Base-by-base conservation (phyloP, 2,888 invertebrate species). In the Meganola albula region DNA sequence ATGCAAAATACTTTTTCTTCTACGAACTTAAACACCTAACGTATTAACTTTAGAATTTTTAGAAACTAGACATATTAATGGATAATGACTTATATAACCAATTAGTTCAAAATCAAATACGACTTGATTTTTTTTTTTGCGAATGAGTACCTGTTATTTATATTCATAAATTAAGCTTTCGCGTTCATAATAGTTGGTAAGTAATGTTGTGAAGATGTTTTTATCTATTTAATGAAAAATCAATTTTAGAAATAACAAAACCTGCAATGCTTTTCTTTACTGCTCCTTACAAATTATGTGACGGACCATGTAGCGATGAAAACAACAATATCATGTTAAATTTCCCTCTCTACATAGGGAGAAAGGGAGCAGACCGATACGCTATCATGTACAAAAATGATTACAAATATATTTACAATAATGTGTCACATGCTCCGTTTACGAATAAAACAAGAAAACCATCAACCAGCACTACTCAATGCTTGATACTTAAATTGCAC, bases 271-370 rank as follows among this genome's bases (percentile, higher is more conserved):
- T 80, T 39, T 36, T 68, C 36, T 83, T 83, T 40, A 82, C 80
- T 27, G 80, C 80, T 11, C 80, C 82, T 7, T 78, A 67, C 45
- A 74, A 55, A 54, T 44, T 82, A 7, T 74, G 74, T 43, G 59
- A 69, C 7, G 70, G 71, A 9, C 66, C 59, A 12, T 70, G 67
- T 36, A 53, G 59, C 0, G 38, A 21, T 16, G 42, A 43, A 8
- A 29, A 27, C 0, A 41, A 41, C 4, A 70, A 74, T 25, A 57
- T 70, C 5, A 40, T 37, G 2, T 49, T 82, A 43, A 44, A 44
- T 5, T 83, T 83, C 35, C 83, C 83, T 4, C 34, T 82, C 1
- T 71, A 59, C 24, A 23, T 78, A 8, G 79, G 77, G 5, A 51
- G 42, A 1, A 48, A 42, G 32, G 74, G 61, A 2, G 49, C 39